Conservation (phyloP, 1,140 invertebrate genomes). For the Potamilus streckersoni region DNA sequence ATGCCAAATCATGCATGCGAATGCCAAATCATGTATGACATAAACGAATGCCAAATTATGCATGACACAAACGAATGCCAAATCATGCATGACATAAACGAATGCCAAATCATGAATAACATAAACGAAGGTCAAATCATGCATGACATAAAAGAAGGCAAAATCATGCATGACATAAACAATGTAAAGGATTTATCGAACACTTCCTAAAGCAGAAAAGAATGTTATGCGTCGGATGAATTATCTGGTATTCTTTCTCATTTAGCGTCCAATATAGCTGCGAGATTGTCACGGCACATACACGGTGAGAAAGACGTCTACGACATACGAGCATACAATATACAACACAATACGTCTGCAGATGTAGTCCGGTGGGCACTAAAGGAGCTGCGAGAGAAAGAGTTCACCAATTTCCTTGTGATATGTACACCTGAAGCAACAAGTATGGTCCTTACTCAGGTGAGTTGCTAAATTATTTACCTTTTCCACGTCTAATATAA, state of each 20-base stretch:
- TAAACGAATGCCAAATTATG: not conserved
- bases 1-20: not conserved
- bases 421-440: slow-evolving; percentile 26
- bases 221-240: not conserved
- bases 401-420: slow-evolving; percentile 27
- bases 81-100: too few species aligned
- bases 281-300: slow-evolving; percentile 24
- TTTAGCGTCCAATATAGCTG: slow-evolving; percentile 16
- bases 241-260: not conserved
- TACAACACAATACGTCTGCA: slow-evolving; percentile 19
- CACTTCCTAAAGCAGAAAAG: not conserved
- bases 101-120: too few species aligned
- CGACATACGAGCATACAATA: slow-evolving; percentile 24
- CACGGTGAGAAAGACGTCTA: slow-evolving; percentile 21
- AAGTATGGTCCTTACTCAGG: slow-evolving; percentile 31
- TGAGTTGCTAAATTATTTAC: not conserved
- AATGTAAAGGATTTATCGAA: not conserved
- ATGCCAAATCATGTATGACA: not conserved
- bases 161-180: not conserved
- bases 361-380: slow-evolving; percentile 30
- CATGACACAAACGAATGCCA: not conserved
- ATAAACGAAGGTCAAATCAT: not conserved
- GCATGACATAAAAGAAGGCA: not conserved
- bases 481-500: too few species aligned
- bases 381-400: slow-evolving; percentile 30